Base-by-base conservation (phyloP, 2,113 vertebrate genomes). In the Taurulus bubalis region DNA sequence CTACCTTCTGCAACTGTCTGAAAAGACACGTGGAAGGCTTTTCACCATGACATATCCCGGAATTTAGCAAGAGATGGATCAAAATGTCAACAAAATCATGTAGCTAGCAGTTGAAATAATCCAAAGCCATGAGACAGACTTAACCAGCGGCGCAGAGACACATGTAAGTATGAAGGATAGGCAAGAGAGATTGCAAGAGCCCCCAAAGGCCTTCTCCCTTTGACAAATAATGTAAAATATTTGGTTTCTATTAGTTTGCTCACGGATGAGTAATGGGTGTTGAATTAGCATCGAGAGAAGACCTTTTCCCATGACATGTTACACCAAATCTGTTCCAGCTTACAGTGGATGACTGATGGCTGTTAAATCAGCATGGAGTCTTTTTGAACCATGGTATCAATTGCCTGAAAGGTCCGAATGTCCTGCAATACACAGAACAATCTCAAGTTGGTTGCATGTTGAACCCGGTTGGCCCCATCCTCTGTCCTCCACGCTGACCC, bases 231-330 rank as follows among this genome's bases (percentile, higher is more conserved):
- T 68, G 24, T 38, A 14, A 63, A 79, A 64, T 58, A 3, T 38
- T 28, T 49, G 53, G 75, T 78, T 73, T 76, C 36, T 59, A 1
- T 56, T 45, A 15, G 18, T 66, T 42, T 75, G 58, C 64, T 75
- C 53, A 77, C 73, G 20, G 45, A 71, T 75, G 34, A 82, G 64
- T 51, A 67, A 82, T 64, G 49, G 26, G 36, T 75, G 18, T 34
- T 51, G 40, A 68, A 67, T 71, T 40, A 70, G 45, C 49, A 75
- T 47, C 58, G 30, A 70, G 69, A 71, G 30, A 40, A 75, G 66
- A 68, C 42, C 32, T 86, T 89, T 90, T 89, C 89, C 84, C 87
- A 89, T 78, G 80, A 85, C 82, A 89, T 78, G n/a, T 30, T 30
- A 10, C n/a, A 28, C 83, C 71, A 88, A 71, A 85, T 74, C 45